A percentile compares a stretch with the other conserved stretches of the same genome.
phyloP scores from a whole-genome alignment of 2,888 invertebrate genomes.

The Melanostoma scalare region DNA sequence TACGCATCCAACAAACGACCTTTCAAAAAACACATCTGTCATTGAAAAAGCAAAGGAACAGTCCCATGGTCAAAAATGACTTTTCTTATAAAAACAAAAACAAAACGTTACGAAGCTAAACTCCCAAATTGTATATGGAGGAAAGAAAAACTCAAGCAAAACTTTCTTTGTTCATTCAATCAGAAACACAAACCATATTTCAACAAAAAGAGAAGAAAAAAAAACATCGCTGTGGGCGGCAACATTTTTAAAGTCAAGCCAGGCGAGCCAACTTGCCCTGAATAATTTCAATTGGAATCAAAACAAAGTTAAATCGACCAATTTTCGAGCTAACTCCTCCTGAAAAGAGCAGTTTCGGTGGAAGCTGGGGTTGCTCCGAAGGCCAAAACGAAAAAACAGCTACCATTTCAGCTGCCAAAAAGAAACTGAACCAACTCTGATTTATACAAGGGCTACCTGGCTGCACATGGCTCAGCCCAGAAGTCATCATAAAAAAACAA shows the following conservation, averaged over 20 bases:
- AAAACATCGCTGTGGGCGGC: not conserved
- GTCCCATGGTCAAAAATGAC: too few relatives aligned
- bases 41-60: too few relatives aligned
- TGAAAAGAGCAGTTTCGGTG: not conserved
- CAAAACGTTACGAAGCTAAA: not conserved
- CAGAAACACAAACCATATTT: constrained; percentile 25
- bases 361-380: not conserved
- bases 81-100: too few relatives aligned
- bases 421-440: constrained; percentile 26
- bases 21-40: too few relatives aligned
- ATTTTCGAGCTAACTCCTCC: constrained; percentile 43
- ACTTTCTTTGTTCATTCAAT: constrained; percentile 19
- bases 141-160: not conserved
- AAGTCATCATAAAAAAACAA: constrained; percentile 39
- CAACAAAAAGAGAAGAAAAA: not conserved
- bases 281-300: constrained; percentile 32
- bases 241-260: constrained; percentile 2
- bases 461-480: constrained; percentile 40
- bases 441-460: constrained; percentile 43
- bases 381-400: constrained; percentile 16
- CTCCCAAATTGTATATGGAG: not conserved
- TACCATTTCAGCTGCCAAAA: constrained; percentile 27
- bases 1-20: too few relatives aligned
- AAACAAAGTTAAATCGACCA: constrained; percentile 14
- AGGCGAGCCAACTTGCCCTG: constrained; percentile 32